Conservation (phyloP, 2,797 vertebrate genomes). For the Morus bassanus region DNA sequence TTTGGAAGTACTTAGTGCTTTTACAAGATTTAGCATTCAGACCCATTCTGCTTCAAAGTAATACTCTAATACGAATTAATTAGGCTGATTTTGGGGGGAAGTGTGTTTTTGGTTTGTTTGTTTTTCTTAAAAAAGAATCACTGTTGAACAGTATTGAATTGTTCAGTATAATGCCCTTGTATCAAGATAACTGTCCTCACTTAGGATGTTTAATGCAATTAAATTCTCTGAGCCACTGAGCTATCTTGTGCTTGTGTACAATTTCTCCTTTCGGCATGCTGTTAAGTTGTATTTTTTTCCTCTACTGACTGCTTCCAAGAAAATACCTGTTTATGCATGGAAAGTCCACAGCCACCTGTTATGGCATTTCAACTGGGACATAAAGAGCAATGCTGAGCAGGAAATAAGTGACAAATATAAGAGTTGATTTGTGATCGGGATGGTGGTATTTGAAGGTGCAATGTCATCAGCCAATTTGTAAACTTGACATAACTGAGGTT, state of each 20-base stretch:
- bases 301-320: neutral
- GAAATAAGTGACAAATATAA: neutral
- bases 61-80: neutral
- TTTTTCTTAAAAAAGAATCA: neutral
- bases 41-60: neutral
- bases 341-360: neutral
- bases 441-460: neutral
- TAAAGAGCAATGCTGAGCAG: neutral
- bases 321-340: neutral
- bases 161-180: neutral
- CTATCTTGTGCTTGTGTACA: neutral
- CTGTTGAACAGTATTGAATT: neutral
- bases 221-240: neutral
- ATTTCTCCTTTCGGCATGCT: neutral
- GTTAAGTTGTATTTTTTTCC: neutral
- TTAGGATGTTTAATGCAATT: neutral
- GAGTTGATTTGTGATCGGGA: neutral
- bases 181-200: neutral
- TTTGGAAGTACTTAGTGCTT: neutral
- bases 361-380: neutral
- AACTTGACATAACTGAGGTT: neutral
- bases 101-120: neutral
- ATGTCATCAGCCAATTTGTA: neutral
- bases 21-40: neutral
- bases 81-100: neutral